Conservation (phyloP, 2,888 invertebrate species). For the Hydroisotoma schaefferi region DNA sequence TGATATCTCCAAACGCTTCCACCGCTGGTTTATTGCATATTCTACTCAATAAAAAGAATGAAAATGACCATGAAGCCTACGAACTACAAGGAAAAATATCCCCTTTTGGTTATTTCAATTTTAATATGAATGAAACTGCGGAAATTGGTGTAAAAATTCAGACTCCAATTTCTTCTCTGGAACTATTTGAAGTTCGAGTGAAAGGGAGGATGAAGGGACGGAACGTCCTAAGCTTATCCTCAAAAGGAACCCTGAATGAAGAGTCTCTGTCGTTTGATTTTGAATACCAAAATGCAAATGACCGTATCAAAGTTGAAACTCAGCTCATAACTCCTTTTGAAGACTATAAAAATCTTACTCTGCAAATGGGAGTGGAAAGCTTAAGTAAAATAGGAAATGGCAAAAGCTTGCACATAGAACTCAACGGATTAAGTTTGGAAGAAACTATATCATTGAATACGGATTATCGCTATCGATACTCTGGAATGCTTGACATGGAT, state of each 20-base stretch:
- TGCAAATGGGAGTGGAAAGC: slow-evolving; percentile 43
- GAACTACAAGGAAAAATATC: slow-evolving; percentile 31
- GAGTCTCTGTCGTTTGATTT: background rate
- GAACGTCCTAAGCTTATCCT: slow-evolving; percentile 31
- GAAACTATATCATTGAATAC: slow-evolving; percentile 44
- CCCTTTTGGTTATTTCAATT: slow-evolving; percentile 28
- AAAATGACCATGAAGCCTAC: slow-evolving; percentile 2
- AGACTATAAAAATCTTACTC: slow-evolving; percentile 46
- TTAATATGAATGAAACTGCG: slow-evolving; percentile 31
- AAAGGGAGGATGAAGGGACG: slow-evolving; percentile 36
- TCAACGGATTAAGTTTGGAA: slow-evolving; percentile 46
- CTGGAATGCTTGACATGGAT: slow-evolving; percentile 43
- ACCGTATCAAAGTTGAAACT: slow-evolving; percentile 31
- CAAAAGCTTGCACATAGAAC: slow-evolving; percentile 47
- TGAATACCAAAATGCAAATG: slow-evolving; percentile 33
- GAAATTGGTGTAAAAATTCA: slow-evolving; percentile 12
- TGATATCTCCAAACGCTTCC: slow-evolving; percentile 22
- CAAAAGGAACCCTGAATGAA: background rate
- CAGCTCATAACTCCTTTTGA: slow-evolving; percentile 48
- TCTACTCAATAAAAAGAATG: slow-evolving; percentile 12
- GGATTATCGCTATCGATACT: slow-evolving; percentile 47
- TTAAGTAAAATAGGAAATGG: slow-evolving; percentile 46
- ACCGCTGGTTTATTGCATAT: slow-evolving; percentile 29
- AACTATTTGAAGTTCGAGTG: slow-evolving; percentile 35
- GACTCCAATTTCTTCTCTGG: slow-evolving; percentile 20